phyloP scores from a whole-genome alignment of 2,797 vertebrate species.

The Enoplosus armatus region DNA sequence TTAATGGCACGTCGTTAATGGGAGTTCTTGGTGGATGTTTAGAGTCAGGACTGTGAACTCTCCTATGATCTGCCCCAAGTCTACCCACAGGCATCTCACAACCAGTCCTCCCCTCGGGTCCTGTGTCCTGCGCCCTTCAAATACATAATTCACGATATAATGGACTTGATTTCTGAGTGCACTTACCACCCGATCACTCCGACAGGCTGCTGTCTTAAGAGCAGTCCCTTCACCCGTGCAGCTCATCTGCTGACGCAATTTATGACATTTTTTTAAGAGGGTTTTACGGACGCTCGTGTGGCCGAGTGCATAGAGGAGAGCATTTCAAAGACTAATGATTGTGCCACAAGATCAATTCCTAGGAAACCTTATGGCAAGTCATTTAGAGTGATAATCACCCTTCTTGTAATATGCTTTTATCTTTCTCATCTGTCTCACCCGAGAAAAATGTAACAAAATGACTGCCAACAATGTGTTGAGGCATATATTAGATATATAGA shows the following conservation, averaged over 20 bases:
- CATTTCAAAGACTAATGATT: slow-evolving; percentile 80
- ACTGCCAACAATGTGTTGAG: slow-evolving; percentile 10
- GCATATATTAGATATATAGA: slow-evolving; percentile 20
- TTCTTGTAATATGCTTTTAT: slow-evolving; percentile 73
- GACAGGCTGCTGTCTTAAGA: slow-evolving; percentile 78
- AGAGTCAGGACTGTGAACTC: slow-evolving; percentile 60
- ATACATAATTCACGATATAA: slow-evolving; percentile 89
- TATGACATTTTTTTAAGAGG: slow-evolving; percentile 77
- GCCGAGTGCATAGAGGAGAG: slow-evolving; percentile 69
- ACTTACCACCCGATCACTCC: slow-evolving; percentile 78
- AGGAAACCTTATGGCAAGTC: slow-evolving; percentile 74
- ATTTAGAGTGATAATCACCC: slow-evolving; percentile 73
- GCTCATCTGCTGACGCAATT: slow-evolving; percentile 76
- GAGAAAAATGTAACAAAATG: slow-evolving; percentile 40
- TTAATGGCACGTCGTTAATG: slow-evolving; percentile 82
- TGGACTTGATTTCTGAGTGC: slow-evolving; percentile 86
- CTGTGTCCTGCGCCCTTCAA: slow-evolving; percentile 68
- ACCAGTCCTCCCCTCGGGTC: slow-evolving; percentile 52
- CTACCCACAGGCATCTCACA: slow-evolving; percentile 63
- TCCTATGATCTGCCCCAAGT: slow-evolving; percentile 57
- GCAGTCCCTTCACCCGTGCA: slow-evolving; percentile 46
- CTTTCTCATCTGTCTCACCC: slow-evolving; percentile 61
- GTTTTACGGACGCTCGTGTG: slow-evolving; percentile 64
- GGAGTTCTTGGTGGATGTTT: slow-evolving; percentile 65
- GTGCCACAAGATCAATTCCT: slow-evolving; percentile 81